Evolutionary conservation across 2,888 invertebrate species (phyloP).

Genomic region (Unio pictorum): DNA sequence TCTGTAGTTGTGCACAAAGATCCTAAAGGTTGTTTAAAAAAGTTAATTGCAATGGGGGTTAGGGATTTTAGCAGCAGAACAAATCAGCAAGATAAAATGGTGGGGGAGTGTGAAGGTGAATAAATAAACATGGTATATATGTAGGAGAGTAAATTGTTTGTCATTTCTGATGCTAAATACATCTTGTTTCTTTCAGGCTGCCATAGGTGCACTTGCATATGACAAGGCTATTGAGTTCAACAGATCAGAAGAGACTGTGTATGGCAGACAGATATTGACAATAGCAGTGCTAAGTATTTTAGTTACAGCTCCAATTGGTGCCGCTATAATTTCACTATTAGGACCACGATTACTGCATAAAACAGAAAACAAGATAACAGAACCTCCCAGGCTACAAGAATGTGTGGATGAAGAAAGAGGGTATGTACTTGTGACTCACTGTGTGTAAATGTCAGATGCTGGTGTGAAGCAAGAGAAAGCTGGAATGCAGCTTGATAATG

Average conservation of each 20-base stretch:
- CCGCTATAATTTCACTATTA: conserved; percentile 61
- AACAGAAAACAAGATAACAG: conserved; percentile 8
- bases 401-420: too few relatives aligned
- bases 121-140: neutral
- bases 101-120: too few relatives aligned
- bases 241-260: conserved; percentile 24
- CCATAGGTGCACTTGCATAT: conserved; percentile 70
- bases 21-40: too few relatives aligned
- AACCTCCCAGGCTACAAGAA: too few relatives aligned
- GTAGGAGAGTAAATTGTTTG: neutral
- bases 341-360: conserved; percentile 56
- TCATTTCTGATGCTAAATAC: neutral
- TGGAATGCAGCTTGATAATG: too few relatives aligned
- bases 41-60: too few relatives aligned
- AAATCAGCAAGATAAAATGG: too few relatives aligned
- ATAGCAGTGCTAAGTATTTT: conserved; percentile 67
- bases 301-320: conserved; percentile 68
- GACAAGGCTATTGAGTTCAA: conserved; percentile 59
- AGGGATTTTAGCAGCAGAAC: too few relatives aligned
- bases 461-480: too few relatives aligned
- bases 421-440: too few relatives aligned
- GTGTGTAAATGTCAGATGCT: too few relatives aligned
- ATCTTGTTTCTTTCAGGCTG: conserved; percentile 61
- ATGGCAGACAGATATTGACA: conserved; percentile 63
- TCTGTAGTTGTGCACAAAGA: too few relatives aligned